Evolutionary conservation across 2,888 invertebrate genomes (phyloP).

Genomic region (Lucinisca nassula): DNA sequence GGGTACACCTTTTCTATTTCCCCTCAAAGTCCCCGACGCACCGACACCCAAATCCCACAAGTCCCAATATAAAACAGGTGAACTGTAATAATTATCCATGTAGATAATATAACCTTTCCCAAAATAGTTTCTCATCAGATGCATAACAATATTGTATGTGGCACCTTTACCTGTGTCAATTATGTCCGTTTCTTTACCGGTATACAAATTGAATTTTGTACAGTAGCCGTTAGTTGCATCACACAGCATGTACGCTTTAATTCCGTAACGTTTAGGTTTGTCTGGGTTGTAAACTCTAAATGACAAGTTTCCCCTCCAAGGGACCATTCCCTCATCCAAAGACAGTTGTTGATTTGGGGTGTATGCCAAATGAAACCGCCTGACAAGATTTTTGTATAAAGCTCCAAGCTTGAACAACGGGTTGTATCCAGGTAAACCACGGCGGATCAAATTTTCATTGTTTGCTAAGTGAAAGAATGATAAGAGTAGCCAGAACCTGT

Average conservation of each 20-base stretch:
- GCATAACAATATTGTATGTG: conserved; percentile 55
- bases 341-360: conserved; percentile 43
- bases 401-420: conserved; percentile 55
- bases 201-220: conserved; percentile 45
- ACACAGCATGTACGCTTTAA: conserved; percentile 64
- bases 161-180: conserved; percentile 31
- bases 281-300: conserved; percentile 68
- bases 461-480: conserved; percentile 45
- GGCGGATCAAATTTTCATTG: conserved; percentile 25
- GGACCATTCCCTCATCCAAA: conserved; percentile 65
- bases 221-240: conserved; percentile 56
- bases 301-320: conserved; percentile 53
- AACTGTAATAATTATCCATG: conserved; percentile 53
- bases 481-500: conserved; percentile 25
- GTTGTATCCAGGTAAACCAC: conserved; percentile 42
- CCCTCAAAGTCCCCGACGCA: conserved; percentile 37
- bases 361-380: conserved; percentile 23
- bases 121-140: conserved; percentile 37
- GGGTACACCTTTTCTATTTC: conserved; percentile 48
- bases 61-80: conserved; percentile 42
- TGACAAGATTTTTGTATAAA: conserved; percentile 37
- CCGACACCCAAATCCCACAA: conserved; percentile 3
- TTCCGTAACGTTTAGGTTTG: conserved; percentile 61
- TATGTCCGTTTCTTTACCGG: conserved; percentile 38
- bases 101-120: conserved; percentile 29